Conservation (phyloP, 2,888 invertebrate genomes). For the Drosophila conformis region DNA sequence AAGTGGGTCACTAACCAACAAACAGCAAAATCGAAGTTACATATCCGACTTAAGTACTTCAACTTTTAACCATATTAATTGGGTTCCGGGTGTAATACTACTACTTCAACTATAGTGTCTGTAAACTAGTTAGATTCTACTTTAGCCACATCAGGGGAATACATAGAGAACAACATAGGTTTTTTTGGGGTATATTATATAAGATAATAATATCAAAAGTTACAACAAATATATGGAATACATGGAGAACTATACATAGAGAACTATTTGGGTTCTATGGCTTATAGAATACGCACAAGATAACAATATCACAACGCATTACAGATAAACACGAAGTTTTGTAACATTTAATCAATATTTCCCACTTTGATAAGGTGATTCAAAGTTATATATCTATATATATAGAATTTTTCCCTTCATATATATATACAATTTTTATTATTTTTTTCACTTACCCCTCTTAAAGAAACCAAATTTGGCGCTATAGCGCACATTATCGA, state of each 20-base stretch:
- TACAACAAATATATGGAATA: neutral
- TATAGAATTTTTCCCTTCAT: neutral
- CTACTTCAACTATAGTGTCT: neutral
- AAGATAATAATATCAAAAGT: neutral
- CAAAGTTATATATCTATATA: neutral
- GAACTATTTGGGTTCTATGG: neutral
- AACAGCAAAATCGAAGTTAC: neutral
- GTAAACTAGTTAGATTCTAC: neutral
- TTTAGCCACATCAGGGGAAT: neutral
- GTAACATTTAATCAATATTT: neutral
- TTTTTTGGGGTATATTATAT: neutral
- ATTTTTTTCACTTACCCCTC: constrained; percentile 70
- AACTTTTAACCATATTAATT: neutral
- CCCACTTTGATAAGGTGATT: neutral
- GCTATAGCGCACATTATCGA: constrained; percentile 80
- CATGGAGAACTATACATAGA: neutral
- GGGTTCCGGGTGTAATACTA: neutral
- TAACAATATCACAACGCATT: neutral
- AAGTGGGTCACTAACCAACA: neutral
- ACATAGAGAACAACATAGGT: neutral
- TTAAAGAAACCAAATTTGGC: constrained; percentile 79
- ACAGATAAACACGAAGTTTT: neutral
- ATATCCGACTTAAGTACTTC: neutral
- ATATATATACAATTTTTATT: no score
- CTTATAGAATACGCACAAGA: neutral